Base-by-base conservation (phyloP, 2,113 vertebrate genomes). In the Pogona vitticeps region DNA sequence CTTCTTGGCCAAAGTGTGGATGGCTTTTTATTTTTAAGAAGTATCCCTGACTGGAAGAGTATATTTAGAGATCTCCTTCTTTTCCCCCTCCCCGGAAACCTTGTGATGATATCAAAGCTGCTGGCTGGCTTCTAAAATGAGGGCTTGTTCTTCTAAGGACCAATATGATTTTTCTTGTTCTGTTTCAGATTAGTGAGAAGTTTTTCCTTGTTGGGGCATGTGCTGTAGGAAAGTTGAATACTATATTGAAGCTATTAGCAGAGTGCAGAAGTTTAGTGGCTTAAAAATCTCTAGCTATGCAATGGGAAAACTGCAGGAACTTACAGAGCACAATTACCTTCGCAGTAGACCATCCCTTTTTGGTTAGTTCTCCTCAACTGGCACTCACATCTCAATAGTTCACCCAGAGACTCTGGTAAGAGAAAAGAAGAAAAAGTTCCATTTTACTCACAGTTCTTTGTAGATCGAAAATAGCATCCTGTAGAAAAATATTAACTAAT, bases 131-230 rank as follows among this genome's bases (percentile, higher is more conserved):
- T 36, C 73, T 94, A 90, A 93, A 95, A 96, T 88, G 85, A 93
- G 65, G 88, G 92, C 88, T 93, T 91, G 92, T 94, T 92, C 72
- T 89, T 76, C 70, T 82, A 85, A 79, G 81, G 80, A 85, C 33
- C 86, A 88, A 93, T 76, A 89, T 4, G 94, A 92, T 95, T 86
- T 94, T 93, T 91, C 90, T 94, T 12, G 5, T 9, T 21, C 31
- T 86, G 88, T 92, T 91, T 95, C 81, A 93, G 89, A 91, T 94
- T 91, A 65, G 26, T 78, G 82, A 96, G 94, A 97, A 95, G 85
- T 63, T 91, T 88, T 72, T 89, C 91, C 91, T 96, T 96, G 94
- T 97, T 78, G 88, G 91, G 84, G 84, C 88, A 90, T 31, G 88
- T 90, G 93, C 92, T 80, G 90, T 81, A 86, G 61, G 86, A 88